A percentile compares a stretch with the other conserved stretches of the same genome.
phyloP scores from a whole-genome alignment of 2,797 vertebrate genomes.

The Astyanax mexicanus region DNA sequence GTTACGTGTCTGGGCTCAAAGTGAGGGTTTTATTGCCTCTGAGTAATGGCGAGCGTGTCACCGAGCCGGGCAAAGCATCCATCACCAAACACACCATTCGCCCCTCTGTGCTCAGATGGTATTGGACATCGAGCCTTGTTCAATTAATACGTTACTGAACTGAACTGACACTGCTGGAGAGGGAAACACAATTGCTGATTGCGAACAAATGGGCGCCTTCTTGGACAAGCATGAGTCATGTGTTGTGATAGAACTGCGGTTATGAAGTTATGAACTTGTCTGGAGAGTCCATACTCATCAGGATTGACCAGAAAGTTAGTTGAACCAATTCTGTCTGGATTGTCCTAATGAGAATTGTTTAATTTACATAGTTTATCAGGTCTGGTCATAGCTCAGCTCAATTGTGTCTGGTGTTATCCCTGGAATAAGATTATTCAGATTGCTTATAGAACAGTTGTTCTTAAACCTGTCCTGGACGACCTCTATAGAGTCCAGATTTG shows the following conservation, averaged over 20 bases:
- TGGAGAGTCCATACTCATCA: too few species aligned
- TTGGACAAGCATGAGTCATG: not conserved
- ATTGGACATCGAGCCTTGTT: conserved; percentile 44
- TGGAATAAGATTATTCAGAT: too few species aligned
- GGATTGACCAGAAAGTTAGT: too few species aligned
- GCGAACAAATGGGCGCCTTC: not conserved
- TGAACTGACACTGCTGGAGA: not conserved
- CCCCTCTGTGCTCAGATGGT: conserved; percentile 22
- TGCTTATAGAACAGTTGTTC: too few species aligned
- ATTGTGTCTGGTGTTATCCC: too few species aligned
- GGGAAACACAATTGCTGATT: conserved; percentile 10
- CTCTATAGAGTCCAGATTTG: too few species aligned
- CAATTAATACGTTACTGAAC: conserved; percentile 30
- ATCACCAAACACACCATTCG: conserved; percentile 45
- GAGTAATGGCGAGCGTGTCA: conserved; percentile 56
- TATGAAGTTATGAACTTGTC: too few species aligned
- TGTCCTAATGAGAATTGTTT: too few species aligned
- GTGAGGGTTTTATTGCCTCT: conserved; percentile 51
- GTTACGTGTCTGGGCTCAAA: conserved; percentile 40
- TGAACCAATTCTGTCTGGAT: too few species aligned
- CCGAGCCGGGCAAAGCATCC: conserved; percentile 42
- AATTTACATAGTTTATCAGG: too few species aligned
- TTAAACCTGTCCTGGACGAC: too few species aligned
- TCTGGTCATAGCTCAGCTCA: too few species aligned
- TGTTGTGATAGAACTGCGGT: not conserved